Evolutionary conservation across 1,140 invertebrate species (phyloP).

Genomic region (Trinorchestia longiramus): DNA sequence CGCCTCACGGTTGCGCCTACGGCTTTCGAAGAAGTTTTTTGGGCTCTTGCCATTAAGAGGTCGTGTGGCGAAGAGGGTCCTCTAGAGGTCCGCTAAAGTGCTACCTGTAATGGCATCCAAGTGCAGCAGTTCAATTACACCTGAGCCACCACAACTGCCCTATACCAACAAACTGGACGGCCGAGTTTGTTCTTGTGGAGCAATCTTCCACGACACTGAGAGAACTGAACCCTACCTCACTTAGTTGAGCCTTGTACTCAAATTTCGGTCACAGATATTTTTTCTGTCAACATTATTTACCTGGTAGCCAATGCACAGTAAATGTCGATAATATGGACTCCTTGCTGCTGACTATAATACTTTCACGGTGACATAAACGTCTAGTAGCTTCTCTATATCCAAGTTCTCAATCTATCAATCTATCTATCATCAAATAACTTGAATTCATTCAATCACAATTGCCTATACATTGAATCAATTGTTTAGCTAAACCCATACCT

Average conservation of each 20-base stretch:
- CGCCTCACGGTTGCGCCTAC: neutral
- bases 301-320: neutral
- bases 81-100: conserved; percentile 32
- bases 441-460: too few relatives aligned
- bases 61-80: conserved; percentile 13
- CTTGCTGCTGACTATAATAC: neutral
- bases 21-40: conserved; percentile 3
- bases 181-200: neutral
- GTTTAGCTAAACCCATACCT: too few relatives aligned
- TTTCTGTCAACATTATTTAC: neutral
- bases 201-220: neutral
- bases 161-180: neutral
- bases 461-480: too few relatives aligned
- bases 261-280: neutral
- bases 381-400: too few relatives aligned
- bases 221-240: too few relatives aligned
- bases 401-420: neutral
- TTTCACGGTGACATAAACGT: neutral
- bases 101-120: conserved; percentile 18
- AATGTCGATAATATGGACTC: neutral
- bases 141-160: neutral
- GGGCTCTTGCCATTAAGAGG: neutral
- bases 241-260: neutral
- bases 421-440: too few relatives aligned
- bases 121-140: conserved; percentile 46